Evolutionary conservation across 2,888 invertebrate species (phyloP).

Genomic region (Teinopalpus imperialis): DNA sequence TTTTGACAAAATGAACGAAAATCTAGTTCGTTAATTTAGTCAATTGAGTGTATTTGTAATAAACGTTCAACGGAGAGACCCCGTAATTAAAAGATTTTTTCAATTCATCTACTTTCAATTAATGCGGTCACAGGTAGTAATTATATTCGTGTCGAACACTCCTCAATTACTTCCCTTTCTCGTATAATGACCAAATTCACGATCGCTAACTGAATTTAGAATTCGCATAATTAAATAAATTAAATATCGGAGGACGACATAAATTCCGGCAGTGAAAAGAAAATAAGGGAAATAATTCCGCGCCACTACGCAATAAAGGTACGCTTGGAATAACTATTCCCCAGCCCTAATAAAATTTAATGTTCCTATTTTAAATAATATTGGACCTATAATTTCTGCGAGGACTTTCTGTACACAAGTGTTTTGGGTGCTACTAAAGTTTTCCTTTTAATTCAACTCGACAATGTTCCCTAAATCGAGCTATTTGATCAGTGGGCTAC

Average conservation of each 20-base stretch:
- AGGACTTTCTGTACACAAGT: constrained; percentile 1
- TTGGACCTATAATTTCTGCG: constrained; percentile 11
- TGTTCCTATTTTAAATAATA: constrained; percentile 23
- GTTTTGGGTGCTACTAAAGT: constrained; percentile 14
- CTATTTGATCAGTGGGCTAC: too few species aligned
- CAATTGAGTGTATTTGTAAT: too few species aligned
- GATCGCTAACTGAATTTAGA: constrained; percentile 32
- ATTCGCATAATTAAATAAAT: constrained; percentile 31
- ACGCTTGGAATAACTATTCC: constrained; percentile 20
- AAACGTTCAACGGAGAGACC: not conserved
- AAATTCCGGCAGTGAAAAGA: constrained; percentile 20
- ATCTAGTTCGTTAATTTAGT: too few species aligned
- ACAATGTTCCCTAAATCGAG: not conserved
- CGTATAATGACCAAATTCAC: constrained; percentile 26
- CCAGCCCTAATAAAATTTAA: constrained; percentile 24
- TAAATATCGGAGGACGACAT: constrained; percentile 30
- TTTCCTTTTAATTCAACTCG: constrained; percentile 9
- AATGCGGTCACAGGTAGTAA: not conserved
- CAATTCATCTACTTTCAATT: constrained; percentile 2
- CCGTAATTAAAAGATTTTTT: constrained; percentile 1
- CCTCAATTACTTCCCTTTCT: constrained; percentile 11
- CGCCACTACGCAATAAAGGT: constrained; percentile 22
- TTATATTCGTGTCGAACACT: constrained; percentile 6
- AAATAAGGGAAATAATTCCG: constrained; percentile 22
- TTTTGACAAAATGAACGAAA: too few species aligned